Evolutionary conservation across 2,888 invertebrate species (phyloP).

Genomic region (Stenodema calcarata): DNA sequence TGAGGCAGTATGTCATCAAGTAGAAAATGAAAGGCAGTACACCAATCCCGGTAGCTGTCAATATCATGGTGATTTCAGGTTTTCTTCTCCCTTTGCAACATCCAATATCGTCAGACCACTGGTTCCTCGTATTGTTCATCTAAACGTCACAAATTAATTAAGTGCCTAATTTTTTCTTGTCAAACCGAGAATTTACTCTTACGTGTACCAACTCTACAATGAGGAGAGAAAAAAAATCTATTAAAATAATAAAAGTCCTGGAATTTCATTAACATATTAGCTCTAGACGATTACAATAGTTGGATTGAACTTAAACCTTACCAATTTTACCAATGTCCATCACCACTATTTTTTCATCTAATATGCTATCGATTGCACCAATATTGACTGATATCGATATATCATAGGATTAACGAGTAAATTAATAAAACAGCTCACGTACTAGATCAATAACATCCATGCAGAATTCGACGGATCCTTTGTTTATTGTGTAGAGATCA

Average conservation of each 20-base stretch:
- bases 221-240: too few relatives aligned
- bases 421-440: constrained; percentile 59
- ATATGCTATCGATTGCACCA: too few relatives aligned
- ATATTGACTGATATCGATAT: too few relatives aligned
- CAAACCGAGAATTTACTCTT: too few relatives aligned
- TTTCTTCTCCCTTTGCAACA: constrained; percentile 68
- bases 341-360: too few relatives aligned
- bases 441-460: constrained; percentile 75
- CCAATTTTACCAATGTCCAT: too few relatives aligned
- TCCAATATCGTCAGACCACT: constrained; percentile 68
- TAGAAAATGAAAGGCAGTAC: constrained; percentile 68
- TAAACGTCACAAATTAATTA: constrained; percentile 58
- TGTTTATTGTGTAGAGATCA: constrained; percentile 68
- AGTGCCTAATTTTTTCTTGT: too few relatives aligned
- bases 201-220: too few relatives aligned
- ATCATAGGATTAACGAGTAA: not conserved
- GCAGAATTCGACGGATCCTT: constrained; percentile 69
- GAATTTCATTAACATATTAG: too few relatives aligned
- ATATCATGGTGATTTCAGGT: constrained; percentile 67
- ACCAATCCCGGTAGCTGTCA: constrained; percentile 65
- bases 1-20: constrained; percentile 61
- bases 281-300: too few relatives aligned
- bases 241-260: too few relatives aligned
- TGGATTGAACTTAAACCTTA: too few relatives aligned
- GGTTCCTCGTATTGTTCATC: constrained; percentile 72